Evolutionary conservation across 2,888 invertebrate genomes (phyloP), one percentile per base, ranked within the genome.

Genomic region (Zygogramma bicolorata): DNA sequence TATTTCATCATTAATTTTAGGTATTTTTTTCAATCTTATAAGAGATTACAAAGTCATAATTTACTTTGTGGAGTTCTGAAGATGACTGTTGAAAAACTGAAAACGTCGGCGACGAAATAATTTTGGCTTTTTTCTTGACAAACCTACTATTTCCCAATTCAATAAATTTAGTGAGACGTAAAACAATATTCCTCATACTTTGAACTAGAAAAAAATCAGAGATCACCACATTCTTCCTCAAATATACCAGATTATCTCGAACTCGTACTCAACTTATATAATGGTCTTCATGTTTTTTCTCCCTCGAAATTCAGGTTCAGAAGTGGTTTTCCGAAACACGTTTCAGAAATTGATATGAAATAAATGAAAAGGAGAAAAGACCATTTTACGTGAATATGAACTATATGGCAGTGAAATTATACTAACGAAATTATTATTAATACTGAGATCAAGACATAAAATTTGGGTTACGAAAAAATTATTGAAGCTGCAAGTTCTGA

Each of bases 361-460:
- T n/a, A 22, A 22, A 42, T 38, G 25, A 31, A 15, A 42, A 25
- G 46, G 25, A 34, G 46, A 40, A 46, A 29, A 46, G 40, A 46
- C 42, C 53, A 53, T 65, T 67, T 53, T 34, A 63, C 18, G 57
- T 62, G 73, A 71, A 77, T 70, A 79, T 79, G 78, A 77, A 79
- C 77, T 77, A 78, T 81, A 83, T 84, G 84, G 84, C 84, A 84
- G 84, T 84, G 84, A 82, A 83, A 80, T 81, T 81, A 82, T 80
- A 82, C 80, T 81, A 80, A 81, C 75, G 79, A 79, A 80, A 80
- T 79, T 80, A 81, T 80, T 81, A 84, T 84, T 85, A 85, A 85
- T 85, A 85, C 85, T 85, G 85, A 85, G 85, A 85, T 85, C 85
- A 84, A 83, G 80, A 82, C 74, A 77, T 69, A 68, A 77, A 79